phyloP scores from a whole-genome alignment of 2,113 vertebrate species.

The Oreochromis tanganicae region DNA sequence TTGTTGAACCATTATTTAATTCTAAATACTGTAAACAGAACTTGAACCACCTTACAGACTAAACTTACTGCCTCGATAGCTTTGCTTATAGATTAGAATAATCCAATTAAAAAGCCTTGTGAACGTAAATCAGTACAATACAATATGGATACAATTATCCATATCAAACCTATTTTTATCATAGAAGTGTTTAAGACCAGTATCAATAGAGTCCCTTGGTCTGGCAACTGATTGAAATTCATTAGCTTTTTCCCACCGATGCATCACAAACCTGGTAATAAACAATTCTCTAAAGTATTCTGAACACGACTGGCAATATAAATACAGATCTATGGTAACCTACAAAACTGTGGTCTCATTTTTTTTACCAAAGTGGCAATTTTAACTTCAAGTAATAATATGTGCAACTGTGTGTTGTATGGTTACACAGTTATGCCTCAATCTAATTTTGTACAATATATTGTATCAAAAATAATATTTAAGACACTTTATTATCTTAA shows the following conservation, averaged over 20 bases:
- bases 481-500: fast-evolving
- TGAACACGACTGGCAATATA: background rate
- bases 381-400: background rate
- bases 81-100: background rate
- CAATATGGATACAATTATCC: background rate
- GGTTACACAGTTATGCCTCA: background rate
- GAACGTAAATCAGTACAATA: background rate
- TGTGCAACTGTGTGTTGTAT: background rate
- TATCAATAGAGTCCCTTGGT: background rate
- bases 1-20: background rate
- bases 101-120: background rate
- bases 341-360: background rate
- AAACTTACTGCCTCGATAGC: background rate
- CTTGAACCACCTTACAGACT: background rate
- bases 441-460: background rate
- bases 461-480: background rate
- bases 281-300: background rate
- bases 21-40: background rate
- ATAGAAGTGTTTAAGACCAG: background rate
- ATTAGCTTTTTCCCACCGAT: background rate
- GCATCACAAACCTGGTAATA: background rate
- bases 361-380: background rate
- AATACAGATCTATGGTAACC: fast-evolving
- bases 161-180: background rate
- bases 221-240: background rate